These are phyloP conservation scores for Tenthredo amoena DNA, from an alignment of 2,888 invertebrate genomes.

Conservation along the genomic window DNA sequence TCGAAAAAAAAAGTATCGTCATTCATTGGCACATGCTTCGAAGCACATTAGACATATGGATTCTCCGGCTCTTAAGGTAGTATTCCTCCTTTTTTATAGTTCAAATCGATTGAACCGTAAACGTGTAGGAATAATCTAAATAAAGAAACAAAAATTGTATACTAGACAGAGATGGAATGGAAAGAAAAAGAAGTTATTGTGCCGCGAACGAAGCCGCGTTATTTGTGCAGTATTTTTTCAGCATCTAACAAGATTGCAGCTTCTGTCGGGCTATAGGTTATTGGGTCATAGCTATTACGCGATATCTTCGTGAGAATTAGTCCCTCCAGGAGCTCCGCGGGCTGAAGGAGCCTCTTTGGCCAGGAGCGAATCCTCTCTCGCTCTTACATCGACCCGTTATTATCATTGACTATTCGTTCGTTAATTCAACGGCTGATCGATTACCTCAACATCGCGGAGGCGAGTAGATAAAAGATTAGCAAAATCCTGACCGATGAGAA, in stretches of 20 bases:
- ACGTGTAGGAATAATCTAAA: no score
- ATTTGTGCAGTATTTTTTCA: background rate
- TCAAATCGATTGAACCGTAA: background rate
- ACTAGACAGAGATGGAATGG: background rate
- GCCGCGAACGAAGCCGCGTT: background rate
- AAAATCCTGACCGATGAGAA: background rate
- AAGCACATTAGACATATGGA: background rate
- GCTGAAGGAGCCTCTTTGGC: constrained; percentile 1
- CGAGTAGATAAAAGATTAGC: background rate
- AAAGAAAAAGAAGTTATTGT: background rate
- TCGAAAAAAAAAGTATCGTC: background rate
- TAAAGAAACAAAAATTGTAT: background rate
- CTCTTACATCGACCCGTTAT: constrained; percentile 21
- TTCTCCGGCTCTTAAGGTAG: background rate
- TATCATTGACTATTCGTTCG: constrained; percentile 46
- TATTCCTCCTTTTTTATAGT: background rate
- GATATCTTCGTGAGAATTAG: constrained; percentile 58
- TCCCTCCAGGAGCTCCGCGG: constrained; percentile 19
- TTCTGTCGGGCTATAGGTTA: constrained; percentile 59
- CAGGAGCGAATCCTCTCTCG: constrained; percentile 41
- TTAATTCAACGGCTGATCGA: constrained; percentile 10
- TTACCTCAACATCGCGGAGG: constrained; percentile 1
- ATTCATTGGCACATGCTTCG: constrained; percentile 28
- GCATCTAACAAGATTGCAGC: constrained; percentile 18
- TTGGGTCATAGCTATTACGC: constrained; percentile 61